A percentile compares a stretch with the other conserved stretches of the same genome.
Evolutionary conservation across 2,113 vertebrate genomes (phyloP).

Genomic region (Rhinogobius similis): DNA sequence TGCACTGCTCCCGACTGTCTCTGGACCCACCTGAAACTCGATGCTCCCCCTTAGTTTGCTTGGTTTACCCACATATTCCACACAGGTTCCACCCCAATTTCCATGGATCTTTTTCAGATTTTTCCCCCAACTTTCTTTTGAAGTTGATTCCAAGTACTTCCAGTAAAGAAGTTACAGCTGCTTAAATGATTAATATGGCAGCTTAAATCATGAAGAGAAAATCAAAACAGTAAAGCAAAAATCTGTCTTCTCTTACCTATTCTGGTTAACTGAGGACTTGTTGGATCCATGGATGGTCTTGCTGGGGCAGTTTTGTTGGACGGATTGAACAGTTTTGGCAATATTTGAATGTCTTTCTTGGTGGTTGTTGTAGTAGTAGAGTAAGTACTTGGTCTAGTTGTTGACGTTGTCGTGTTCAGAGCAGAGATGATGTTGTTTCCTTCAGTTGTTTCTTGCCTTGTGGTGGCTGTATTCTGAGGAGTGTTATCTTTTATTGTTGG

Average conservation of each 20-base stretch:
- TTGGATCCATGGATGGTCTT: slow-evolving; percentile 26
- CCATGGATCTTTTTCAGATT: slow-evolving; percentile 45
- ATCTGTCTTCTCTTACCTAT: slow-evolving; percentile 50
- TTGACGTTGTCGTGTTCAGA: slow-evolving; percentile 20
- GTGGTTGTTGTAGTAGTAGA: slow-evolving; percentile 12
- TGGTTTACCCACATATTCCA: slow-evolving; percentile 36
- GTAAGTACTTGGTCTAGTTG: slow-evolving; percentile 24
- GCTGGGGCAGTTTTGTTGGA: slow-evolving; percentile 28
- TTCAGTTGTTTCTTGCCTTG: slow-evolving; percentile 14
- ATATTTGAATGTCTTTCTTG: background rate
- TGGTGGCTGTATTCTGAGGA: background rate
- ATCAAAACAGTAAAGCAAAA: slow-evolving; percentile 6
- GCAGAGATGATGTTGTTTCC: slow-evolving; percentile 12
- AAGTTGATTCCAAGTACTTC: slow-evolving; percentile 39
- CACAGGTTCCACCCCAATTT: slow-evolving; percentile 53
- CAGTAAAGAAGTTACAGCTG: slow-evolving; percentile 61
- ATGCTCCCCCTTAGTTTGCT: slow-evolving; percentile 23
- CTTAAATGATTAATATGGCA: slow-evolving; percentile 53
- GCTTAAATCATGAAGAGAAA: slow-evolving; percentile 40
- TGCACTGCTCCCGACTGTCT: slow-evolving; percentile 25
- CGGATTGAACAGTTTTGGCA: slow-evolving; percentile 20
- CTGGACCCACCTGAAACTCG: slow-evolving; percentile 22
- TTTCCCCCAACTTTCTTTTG: slow-evolving; percentile 45
- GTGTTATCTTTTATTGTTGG: slow-evolving; percentile 26
- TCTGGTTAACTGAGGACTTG: slow-evolving; percentile 31